Conservation (phyloP, 1,140 invertebrate species). For the Parasteatoda tepidariorum region DNA sequence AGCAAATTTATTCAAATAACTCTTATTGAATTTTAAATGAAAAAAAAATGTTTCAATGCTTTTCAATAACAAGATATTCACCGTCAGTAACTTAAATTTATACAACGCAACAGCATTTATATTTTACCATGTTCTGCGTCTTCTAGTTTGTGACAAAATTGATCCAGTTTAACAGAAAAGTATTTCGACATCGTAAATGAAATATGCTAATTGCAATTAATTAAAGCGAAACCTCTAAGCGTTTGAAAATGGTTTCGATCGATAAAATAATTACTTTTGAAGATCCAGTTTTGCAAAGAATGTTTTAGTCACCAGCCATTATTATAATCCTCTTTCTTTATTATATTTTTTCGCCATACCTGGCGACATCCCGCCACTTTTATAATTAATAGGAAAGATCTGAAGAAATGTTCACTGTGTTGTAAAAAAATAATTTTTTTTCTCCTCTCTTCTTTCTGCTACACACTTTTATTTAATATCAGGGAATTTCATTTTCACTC, state of each 20-base stretch:
- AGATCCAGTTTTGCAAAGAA: background rate
- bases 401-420: background rate
- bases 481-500: conserved; percentile 25
- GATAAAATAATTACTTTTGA: conserved; percentile 42
- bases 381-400: conserved; percentile 46
- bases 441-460: background rate
- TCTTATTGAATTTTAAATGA: no score
- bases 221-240: conserved; percentile 31
- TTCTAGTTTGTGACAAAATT: no score
- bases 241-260: background rate
- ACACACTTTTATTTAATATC: conserved; percentile 36
- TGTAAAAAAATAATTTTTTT: background rate
- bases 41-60: no score
- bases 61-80: no score
- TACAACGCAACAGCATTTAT: no score
- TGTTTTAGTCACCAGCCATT: conserved; percentile 12
- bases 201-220: conserved; percentile 53
- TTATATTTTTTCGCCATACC: conserved; percentile 8
- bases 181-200: conserved; percentile 6
- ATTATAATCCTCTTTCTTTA: conserved; percentile 20
- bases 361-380: conserved; percentile 8
- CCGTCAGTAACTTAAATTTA: no score
- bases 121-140: no score
- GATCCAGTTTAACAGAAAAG: no score
- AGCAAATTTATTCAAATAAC: no score